Conservation (phyloP, 2,888 invertebrate genomes). For the Orchestes rusci region DNA sequence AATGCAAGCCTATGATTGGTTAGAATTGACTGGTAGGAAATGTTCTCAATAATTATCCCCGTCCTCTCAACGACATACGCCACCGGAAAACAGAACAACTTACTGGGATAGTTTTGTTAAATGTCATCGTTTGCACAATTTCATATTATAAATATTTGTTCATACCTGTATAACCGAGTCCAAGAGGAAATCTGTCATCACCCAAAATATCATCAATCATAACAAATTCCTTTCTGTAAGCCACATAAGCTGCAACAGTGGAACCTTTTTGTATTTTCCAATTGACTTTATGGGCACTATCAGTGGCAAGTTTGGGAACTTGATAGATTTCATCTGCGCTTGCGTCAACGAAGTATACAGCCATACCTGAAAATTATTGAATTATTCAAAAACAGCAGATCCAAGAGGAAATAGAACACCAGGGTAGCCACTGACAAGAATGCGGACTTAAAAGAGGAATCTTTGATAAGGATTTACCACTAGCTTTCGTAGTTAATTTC, state of each 20-base stretch:
- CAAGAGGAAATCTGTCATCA: constrained; percentile 53
- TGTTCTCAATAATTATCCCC: too few species aligned
- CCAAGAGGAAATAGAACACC: too few species aligned
- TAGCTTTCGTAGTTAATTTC: constrained; percentile 50
- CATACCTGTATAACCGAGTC: constrained; percentile 42
- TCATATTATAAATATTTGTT: too few species aligned
- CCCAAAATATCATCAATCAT: constrained; percentile 50
- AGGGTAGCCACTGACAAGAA: too few species aligned
- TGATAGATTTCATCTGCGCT: constrained; percentile 50
- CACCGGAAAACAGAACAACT: too few species aligned
- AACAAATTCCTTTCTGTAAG: constrained; percentile 49
- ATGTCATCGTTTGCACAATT: too few species aligned
- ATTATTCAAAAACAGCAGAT: neutral
- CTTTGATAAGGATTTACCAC: too few species aligned
- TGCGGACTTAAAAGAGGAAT: too few species aligned
- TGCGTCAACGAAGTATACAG: constrained; percentile 51
- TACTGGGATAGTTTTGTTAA: too few species aligned
- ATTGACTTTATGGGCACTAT: constrained; percentile 49
- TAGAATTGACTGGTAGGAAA: too few species aligned
- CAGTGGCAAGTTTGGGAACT: constrained; percentile 46
- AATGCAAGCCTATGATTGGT: too few species aligned
- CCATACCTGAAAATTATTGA: constrained; percentile 42
- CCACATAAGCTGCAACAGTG: constrained; percentile 53
- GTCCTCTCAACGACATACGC: too few species aligned
- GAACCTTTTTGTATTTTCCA: constrained; percentile 51